These are phyloP conservation scores for Monopterus albus DNA, from an alignment of 2,113 vertebrate species.

Conservation along the genomic window DNA sequence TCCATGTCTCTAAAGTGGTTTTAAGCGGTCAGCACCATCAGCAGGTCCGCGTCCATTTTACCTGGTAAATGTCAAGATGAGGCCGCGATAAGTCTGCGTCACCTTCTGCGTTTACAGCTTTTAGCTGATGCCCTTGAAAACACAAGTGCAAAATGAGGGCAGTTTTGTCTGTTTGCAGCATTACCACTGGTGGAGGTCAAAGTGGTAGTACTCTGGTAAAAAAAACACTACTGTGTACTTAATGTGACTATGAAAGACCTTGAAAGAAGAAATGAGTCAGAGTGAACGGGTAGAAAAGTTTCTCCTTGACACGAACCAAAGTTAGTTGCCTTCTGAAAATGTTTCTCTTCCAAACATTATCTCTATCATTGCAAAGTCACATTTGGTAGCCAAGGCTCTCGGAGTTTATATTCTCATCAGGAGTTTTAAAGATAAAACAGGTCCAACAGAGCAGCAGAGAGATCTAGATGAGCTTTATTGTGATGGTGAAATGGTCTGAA, in stretches of 20 bases:
- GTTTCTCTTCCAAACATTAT: slow-evolving; percentile 4
- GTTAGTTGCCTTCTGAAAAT: background rate
- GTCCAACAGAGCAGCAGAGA: too few relatives aligned
- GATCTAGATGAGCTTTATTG: too few relatives aligned
- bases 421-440: slow-evolving; percentile 14
- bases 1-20: slow-evolving; percentile 3
- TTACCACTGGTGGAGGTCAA: background rate
- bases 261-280: background rate
- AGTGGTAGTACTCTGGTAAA: background rate
- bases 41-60: background rate
- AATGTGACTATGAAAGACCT: slow-evolving; percentile 6
- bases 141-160: background rate
- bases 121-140: slow-evolving; percentile 10
- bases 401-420: slow-evolving; percentile 29
- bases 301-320: background rate
- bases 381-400: background rate
- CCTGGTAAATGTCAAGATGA: slow-evolving; percentile 17
- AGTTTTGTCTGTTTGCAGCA: slow-evolving; percentile 2
- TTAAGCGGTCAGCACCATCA: background rate
- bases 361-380: background rate
- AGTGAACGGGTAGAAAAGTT: background rate
- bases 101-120: slow-evolving; percentile 26
- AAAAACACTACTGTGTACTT: slow-evolving; percentile 6
- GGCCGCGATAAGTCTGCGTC: slow-evolving; percentile 10
- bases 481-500: too few relatives aligned